phyloP scores from a whole-genome alignment of 2,797 vertebrate genomes.

The Chaenodraco wilsoni region DNA sequence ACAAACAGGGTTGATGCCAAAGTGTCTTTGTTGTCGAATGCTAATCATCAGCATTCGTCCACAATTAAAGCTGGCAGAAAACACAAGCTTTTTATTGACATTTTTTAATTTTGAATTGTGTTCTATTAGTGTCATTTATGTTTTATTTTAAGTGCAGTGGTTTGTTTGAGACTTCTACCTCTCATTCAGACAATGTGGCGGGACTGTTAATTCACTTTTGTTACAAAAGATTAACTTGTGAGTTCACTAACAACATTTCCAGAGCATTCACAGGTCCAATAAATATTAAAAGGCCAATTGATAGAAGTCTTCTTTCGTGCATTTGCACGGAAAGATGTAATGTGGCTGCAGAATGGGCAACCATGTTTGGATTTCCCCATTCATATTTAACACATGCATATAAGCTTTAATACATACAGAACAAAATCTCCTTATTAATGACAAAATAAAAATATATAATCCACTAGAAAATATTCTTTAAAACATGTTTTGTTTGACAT shows the following conservation, averaged over 20 bases:
- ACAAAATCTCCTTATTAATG: no score
- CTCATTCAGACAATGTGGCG: neutral
- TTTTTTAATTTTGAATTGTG: neutral
- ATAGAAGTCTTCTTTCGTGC: no score
- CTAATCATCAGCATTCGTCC: neutral
- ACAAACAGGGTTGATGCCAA: neutral
- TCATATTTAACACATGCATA: no score
- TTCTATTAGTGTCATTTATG: neutral
- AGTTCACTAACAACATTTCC: neutral
- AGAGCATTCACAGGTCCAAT: neutral
- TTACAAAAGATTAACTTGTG: no score
- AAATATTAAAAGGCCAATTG: no score
- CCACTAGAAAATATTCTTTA: no score
- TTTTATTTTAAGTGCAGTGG: neutral
- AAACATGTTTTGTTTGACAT: neutral
- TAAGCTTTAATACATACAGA: no score
- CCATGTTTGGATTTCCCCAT: neutral
- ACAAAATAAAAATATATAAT: no score
- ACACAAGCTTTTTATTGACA: neutral
- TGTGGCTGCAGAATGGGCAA: no score
- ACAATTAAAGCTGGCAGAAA: neutral
- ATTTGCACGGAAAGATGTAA: no score
- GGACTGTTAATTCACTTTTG: neutral
- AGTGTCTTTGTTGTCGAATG: neutral
- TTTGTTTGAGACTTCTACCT: neutral